Percentiles rank a stretch among this genome's conserved stretches.
Evolutionary conservation across 2,113 vertebrate genomes (phyloP).

Genomic region (Lasiurus cinereus): DNA sequence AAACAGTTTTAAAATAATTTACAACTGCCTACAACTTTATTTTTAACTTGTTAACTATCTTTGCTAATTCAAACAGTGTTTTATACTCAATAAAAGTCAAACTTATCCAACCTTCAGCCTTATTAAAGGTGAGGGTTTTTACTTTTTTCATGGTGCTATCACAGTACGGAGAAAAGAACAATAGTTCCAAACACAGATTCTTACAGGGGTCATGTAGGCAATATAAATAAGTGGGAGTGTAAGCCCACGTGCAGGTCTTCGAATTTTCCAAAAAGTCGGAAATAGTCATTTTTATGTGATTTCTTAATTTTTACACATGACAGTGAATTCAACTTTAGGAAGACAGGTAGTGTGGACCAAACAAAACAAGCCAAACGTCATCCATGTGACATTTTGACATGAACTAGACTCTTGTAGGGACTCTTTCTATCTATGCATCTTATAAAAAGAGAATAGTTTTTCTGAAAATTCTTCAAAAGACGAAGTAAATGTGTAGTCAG

Average conservation of each 20-base stretch:
- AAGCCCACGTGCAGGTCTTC: neutral
- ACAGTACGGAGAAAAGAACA: neutral
- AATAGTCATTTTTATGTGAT: neutral
- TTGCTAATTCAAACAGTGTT: constrained; percentile 34
- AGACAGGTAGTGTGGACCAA: neutral
- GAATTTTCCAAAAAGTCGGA: neutral
- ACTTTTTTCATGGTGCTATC: neutral
- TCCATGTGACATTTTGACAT: neutral
- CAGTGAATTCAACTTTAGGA: constrained; percentile 35
- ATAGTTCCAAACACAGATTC: neutral
- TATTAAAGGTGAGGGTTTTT: neutral
- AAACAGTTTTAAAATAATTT: constrained; percentile 50
- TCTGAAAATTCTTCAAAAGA: constrained; percentile 46
- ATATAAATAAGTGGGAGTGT: neutral
- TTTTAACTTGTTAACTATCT: constrained; percentile 15
- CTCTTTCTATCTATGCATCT: neutral
- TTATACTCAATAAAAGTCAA: neutral
- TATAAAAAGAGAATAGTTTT: neutral
- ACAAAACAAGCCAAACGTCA: neutral
- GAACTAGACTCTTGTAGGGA: neutral
- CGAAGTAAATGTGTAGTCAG: neutral
- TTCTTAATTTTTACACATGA: neutral
- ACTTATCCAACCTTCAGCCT: neutral
- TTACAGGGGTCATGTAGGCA: neutral
- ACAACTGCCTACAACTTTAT: neutral